Conservation (phyloP, 2,113 vertebrate genomes). For the Isurus oxyrinchus region DNA sequence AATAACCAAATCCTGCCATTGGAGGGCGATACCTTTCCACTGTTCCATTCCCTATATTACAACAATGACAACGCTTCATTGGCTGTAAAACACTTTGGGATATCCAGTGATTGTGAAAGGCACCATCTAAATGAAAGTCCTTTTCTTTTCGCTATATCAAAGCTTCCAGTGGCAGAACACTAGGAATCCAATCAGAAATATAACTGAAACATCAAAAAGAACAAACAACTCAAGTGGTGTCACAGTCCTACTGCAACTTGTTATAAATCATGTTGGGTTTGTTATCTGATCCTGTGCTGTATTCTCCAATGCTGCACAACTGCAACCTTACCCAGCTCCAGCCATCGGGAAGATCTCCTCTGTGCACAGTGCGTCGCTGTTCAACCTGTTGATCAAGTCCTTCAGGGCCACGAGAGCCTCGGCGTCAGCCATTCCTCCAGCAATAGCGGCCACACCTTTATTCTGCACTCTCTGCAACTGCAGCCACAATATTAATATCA, state of each 20-base stretch:
- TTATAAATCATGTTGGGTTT: background rate
- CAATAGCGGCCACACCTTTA: conserved; percentile 74
- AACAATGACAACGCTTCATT: too few relatives aligned
- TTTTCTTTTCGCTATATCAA: background rate
- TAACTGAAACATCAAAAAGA: background rate
- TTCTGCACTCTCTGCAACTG: conserved; percentile 80
- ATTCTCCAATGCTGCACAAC: background rate
- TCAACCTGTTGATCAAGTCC: conserved; percentile 80
- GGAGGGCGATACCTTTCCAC: background rate
- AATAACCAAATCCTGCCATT: background rate
- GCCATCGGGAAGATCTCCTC: conserved; percentile 87
- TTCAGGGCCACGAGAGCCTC: conserved; percentile 85
- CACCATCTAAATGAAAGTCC: too few relatives aligned
- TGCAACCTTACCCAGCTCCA: conserved; percentile 77
- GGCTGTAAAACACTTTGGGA: background rate
- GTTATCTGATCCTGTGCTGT: background rate
- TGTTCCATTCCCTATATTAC: background rate
- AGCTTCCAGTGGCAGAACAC: background rate
- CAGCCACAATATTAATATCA: conserved; percentile 44
- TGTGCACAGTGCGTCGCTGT: conserved; percentile 85
- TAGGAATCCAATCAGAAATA: background rate
- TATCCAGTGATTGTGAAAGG: background rate
- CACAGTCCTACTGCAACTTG: background rate
- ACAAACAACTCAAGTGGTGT: background rate
- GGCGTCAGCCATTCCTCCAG: conserved; percentile 86